Base-by-base conservation (phyloP, 2,113 vertebrate genomes). In the Ailuropoda melanoleuca region DNA sequence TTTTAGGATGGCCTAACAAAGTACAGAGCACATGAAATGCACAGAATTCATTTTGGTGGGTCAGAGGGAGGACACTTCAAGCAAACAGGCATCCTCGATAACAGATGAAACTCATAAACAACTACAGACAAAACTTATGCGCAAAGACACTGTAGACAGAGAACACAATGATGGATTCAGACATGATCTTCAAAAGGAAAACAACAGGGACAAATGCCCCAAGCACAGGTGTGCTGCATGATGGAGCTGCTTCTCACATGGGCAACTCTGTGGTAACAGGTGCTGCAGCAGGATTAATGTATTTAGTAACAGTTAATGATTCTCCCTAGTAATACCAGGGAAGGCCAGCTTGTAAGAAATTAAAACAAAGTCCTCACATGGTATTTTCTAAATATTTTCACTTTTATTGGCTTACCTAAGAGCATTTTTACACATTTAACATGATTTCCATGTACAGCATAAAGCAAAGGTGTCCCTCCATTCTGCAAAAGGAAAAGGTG, bases 381-480 rank as follows among this genome's bases (percentile, higher is more conserved):
- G 39, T 53, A 90, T 83, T 93, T 95, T 87, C 89, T 95, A 37
- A 90, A 4, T 90, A 68, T 86, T 24, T 31, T 89, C 26, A 62
- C 24, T 96, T 92, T 93, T 34, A 37, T 68, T 60, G 87, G 37
- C 98, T 99, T 98, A 99, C 99, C 99, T 34, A 99, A 98, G 68
- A 99, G 99, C 97, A 99, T 99, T 98, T 99, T 99, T 23, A 99
- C 99, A 98, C 99, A 99, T 95, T 99, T 99, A 85, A 99, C 99
- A 8, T 99, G 99, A 97, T 99, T 99, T 43, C 99, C 99, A 81
- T 99, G 99, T n/a, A 99, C 99, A 8, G 99, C 99, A 68, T 99
- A 99, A 0, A 99, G 99, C 85, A 99, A 95, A 82, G 99, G 99
- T 6, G 99, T 99, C 26, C 99, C 99, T 96, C 99, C 99, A 80